Conservation (phyloP, 2,797 vertebrate genomes). For the Chelonia mydas region DNA sequence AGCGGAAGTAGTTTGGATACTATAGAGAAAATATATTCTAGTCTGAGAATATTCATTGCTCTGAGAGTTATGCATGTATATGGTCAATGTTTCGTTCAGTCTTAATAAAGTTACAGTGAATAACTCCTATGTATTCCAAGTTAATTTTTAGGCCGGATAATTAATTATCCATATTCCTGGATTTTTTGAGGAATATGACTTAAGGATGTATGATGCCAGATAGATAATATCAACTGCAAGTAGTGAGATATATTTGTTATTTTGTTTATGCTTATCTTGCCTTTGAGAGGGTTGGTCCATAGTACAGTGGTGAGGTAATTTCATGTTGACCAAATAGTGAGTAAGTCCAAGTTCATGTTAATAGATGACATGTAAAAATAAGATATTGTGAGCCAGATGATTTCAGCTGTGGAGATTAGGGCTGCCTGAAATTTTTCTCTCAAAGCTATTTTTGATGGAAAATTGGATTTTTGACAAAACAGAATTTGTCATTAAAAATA, state of each 20-base stretch:
- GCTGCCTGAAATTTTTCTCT: not conserved
- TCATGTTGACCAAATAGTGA: not conserved
- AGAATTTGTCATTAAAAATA: not conserved
- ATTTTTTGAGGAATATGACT: not conserved
- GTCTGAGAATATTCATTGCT: not conserved
- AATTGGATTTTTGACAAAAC: not conserved
- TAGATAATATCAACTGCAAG: not conserved
- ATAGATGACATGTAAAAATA: not conserved
- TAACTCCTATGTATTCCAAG: not conserved
- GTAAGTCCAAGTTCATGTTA: not conserved
- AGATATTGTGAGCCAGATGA: not conserved
- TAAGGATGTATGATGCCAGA: not conserved
- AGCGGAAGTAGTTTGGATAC: not conserved
- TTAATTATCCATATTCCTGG: not conserved
- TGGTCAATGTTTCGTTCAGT: not conserved
- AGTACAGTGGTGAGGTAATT: not conserved
- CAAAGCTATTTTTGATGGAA: not conserved
- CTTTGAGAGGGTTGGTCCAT: not conserved
- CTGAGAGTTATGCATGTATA: not conserved
- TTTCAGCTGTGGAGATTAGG: not conserved
- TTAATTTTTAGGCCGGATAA: not conserved
- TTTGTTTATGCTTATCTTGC: not conserved
- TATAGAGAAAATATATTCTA: not conserved
- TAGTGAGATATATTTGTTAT: not conserved
- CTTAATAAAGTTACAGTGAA: not conserved